phyloP scores from a whole-genome alignment of 2,113 vertebrate genomes.

The Grammomys surdaster region DNA sequence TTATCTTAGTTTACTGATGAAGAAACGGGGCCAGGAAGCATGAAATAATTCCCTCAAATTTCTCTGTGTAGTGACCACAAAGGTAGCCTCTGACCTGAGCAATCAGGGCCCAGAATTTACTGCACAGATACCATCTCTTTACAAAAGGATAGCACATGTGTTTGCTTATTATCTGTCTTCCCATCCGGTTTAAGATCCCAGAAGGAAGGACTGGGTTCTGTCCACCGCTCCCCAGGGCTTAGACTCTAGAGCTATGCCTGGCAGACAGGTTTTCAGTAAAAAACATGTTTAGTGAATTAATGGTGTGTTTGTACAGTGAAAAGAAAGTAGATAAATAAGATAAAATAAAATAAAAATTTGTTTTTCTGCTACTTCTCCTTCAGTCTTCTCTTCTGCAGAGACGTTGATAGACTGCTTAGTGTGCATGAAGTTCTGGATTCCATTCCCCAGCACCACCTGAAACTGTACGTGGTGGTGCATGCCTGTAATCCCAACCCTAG shows the following conservation, averaged over 20 bases:
- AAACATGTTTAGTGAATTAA: constrained; percentile 10
- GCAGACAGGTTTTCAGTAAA: constrained; percentile 49
- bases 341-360: not conserved
- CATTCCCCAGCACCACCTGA: not conserved
- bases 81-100: not conserved
- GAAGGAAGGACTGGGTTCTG: not conserved
- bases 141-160: not conserved
- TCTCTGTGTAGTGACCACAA: not conserved
- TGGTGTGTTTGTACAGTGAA: not conserved
- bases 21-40: not conserved
- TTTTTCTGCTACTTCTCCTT: not conserved
- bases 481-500: not conserved
- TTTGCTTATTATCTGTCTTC: not conserved
- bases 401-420: no score
- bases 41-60: not conserved
- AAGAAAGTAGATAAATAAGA: not conserved
- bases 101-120: not conserved
- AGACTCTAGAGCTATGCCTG: not conserved
- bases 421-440: not conserved
- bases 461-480: no score
- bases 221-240: not conserved
- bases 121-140: not conserved
- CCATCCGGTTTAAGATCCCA: rapidly evolving
- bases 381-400: not conserved
- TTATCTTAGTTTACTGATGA: not conserved